phyloP scores from a whole-genome alignment of 1,140 invertebrate genomes.

The Diplogasteroides magnus region DNA sequence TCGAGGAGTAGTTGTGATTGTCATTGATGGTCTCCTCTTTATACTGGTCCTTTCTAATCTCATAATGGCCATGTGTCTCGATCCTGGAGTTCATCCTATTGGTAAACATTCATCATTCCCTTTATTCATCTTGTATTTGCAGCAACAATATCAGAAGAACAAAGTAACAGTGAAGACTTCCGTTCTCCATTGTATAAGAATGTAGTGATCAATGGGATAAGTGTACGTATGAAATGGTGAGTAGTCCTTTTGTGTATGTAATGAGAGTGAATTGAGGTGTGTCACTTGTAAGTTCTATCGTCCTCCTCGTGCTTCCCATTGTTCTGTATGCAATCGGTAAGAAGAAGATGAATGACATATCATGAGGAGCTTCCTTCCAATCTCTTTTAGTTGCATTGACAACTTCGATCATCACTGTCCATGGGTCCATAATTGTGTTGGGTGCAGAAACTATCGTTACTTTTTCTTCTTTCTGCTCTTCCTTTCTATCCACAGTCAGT shows the following conservation, averaged over 20 bases:
- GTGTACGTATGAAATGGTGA: constrained; percentile 99
- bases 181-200: constrained; percentile 93
- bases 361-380: too few species aligned
- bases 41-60: constrained; percentile 97
- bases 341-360: too few species aligned
- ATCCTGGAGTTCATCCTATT: constrained; percentile 94
- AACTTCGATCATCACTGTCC: constrained; percentile 99
- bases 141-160: constrained; percentile 49
- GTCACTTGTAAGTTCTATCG: constrained; percentile 98
- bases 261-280: constrained; percentile 21
- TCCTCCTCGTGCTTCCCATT: constrained; percentile 91
- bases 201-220: constrained; percentile 84
- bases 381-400: constrained; percentile 67
- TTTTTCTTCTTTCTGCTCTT: constrained; percentile 97
- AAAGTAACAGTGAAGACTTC: constrained; percentile 72
- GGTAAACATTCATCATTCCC: constrained; percentile 16
- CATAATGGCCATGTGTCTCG: constrained; percentile 95
- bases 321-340: constrained; percentile 82
- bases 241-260: background rate
- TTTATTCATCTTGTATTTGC: constrained; percentile 13
- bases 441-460: constrained; percentile 92
- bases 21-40: constrained; percentile 85
- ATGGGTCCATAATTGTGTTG: constrained; percentile 99
- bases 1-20: constrained; percentile 72
- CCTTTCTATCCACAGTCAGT: constrained; percentile 88